A percentile compares a stretch with the other conserved stretches of the same genome.
phyloP scores from a whole-genome alignment of 2,113 vertebrate genomes.

The Limnothrissa miodon region DNA sequence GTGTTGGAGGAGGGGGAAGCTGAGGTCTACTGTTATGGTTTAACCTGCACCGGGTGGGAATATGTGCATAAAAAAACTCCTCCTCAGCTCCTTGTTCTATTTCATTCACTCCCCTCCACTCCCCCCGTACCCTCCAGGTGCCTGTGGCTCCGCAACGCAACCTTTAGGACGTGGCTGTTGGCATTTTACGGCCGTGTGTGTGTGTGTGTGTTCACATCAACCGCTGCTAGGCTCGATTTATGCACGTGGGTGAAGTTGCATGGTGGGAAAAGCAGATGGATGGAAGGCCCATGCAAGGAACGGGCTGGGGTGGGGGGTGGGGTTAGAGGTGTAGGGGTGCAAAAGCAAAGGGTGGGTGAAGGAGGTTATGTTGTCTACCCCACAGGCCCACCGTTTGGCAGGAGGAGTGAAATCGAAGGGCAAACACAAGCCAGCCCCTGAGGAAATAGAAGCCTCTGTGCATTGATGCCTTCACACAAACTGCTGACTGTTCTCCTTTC shows the following conservation, averaged over 20 bases:
- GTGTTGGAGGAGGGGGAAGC: background rate
- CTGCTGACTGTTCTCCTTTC: slow-evolving; percentile 53
- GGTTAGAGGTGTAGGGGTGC: no score
- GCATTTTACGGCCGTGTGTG: background rate
- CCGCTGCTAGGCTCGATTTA: background rate
- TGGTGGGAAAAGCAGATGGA: background rate
- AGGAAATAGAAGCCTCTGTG: slow-evolving; percentile 26
- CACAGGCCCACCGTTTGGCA: background rate
- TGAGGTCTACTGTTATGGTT: slow-evolving; percentile 4
- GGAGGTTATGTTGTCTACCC: background rate
- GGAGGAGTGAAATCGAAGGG: slow-evolving; percentile 6
- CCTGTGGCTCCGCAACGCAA: background rate
- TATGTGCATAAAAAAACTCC: background rate
- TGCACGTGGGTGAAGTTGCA: background rate
- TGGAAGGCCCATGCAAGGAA: background rate
- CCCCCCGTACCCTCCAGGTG: background rate
- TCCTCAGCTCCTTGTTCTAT: background rate
- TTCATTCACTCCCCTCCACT: background rate
- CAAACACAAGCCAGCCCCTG: background rate
- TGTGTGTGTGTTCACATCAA: background rate
- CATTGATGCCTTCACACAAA: slow-evolving; percentile 51
- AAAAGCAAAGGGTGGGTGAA: slow-evolving; percentile 25
- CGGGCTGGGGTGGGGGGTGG: background rate
- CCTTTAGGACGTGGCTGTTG: background rate
- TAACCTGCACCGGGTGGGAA: slow-evolving; percentile 11